phyloP scores from a whole-genome alignment of 2,888 invertebrate species.

The Tipula lateralis region DNA sequence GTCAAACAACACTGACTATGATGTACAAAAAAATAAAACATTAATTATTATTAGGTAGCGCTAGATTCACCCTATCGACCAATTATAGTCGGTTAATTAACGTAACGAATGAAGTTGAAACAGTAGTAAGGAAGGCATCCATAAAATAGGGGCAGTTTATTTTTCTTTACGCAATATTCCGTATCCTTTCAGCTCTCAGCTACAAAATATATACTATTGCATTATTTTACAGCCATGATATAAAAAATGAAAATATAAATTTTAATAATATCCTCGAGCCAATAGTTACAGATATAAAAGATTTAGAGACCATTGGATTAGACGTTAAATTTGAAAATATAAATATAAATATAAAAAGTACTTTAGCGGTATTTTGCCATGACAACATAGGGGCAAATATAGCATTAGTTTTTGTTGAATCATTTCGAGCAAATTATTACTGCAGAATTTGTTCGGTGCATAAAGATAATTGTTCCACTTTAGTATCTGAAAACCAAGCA shows the following conservation, averaged over 20 bases:
- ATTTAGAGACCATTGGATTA: neutral
- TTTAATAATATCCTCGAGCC: constrained; percentile 19
- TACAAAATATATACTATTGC: constrained; percentile 33
- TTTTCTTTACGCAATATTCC: constrained; percentile 35
- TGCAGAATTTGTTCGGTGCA: constrained; percentile 35
- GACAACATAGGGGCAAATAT: constrained; percentile 34
- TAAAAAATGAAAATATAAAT: constrained; percentile 32
- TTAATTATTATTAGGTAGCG: too few species aligned
- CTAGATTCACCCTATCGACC: too few species aligned
- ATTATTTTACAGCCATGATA: constrained; percentile 34
- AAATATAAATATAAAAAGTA: constrained; percentile 31
- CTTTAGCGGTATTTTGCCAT: constrained; percentile 32
- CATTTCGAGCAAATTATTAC: constrained; percentile 34
- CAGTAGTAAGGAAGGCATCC: neutral
- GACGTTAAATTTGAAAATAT: neutral
- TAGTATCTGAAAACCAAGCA: neutral
- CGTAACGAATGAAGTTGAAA: too few species aligned
- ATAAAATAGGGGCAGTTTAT: constrained; percentile 35
- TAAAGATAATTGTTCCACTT: neutral
- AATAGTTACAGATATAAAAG: constrained; percentile 2
- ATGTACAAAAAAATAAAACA: too few species aligned
- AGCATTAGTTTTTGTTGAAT: constrained; percentile 34
- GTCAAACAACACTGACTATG: too few species aligned
- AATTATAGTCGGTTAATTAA: too few species aligned
- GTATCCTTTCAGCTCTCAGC: constrained; percentile 29